A percentile compares a stretch with the other conserved stretches of the same genome.
phyloP scores from a whole-genome alignment of 2,888 invertebrate genomes.

The Platynereis dumerilii region DNA sequence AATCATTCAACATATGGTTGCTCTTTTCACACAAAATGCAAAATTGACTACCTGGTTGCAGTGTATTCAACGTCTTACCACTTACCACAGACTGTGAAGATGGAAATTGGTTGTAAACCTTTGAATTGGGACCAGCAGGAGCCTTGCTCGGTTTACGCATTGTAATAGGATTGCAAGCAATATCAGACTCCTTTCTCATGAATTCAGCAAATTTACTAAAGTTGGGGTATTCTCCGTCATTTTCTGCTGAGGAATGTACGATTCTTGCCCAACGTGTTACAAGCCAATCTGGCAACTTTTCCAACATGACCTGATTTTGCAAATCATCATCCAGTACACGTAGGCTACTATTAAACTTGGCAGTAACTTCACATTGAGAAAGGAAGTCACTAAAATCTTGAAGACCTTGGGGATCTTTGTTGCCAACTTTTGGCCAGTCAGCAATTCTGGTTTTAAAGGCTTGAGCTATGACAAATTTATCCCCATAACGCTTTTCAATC shows the following conservation, averaged over 20 bases:
- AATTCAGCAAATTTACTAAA: background rate
- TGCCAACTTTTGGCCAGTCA: background rate
- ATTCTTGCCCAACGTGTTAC: background rate
- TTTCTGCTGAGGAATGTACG: background rate
- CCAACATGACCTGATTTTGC: background rate
- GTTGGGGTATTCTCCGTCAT: background rate
- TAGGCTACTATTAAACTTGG: background rate
- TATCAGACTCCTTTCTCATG: background rate
- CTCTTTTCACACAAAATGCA: no score
- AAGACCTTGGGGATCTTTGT: background rate
- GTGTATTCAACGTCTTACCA: no score
- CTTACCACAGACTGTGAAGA: no score
- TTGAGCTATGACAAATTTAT: background rate
- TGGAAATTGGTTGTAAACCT: no score
- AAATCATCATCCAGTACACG: background rate
- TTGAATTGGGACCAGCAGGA: no score
- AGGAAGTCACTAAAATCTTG: background rate
- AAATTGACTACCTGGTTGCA: no score
- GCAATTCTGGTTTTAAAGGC: background rate
- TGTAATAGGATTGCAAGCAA: background rate
- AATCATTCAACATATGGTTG: no score
- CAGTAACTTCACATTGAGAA: background rate
- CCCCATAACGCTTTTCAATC: background rate
- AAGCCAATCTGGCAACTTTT: conserved; percentile 1
- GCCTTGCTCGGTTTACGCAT: no score